A percentile compares a stretch with the other conserved stretches of the same genome.
These are phyloP conservation scores for Enteromius paludinosus DNA, from an alignment of 2,797 vertebrate species.

Conservation along the genomic window DNA sequence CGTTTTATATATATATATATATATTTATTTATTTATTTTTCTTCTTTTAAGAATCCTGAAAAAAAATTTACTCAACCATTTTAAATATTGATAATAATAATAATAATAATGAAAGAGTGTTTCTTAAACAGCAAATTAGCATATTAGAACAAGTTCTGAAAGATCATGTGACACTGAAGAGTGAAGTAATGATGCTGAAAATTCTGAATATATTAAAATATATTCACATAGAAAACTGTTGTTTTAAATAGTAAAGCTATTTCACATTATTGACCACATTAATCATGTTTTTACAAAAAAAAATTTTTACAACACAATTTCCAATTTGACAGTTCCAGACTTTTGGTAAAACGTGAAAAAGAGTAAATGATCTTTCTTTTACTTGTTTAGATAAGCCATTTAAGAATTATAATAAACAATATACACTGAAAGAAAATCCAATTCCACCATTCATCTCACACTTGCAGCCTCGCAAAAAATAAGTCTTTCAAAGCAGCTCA, in stretches of 20 bases:
- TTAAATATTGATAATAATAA: not conserved
- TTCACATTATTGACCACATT: not conserved
- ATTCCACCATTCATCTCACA: conserved; percentile 1
- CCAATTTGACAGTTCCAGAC: not conserved
- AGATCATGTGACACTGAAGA: no score
- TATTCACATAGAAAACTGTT: not conserved
- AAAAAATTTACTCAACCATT: no score
- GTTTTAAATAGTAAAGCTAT: no score
- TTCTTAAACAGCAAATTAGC: not conserved
- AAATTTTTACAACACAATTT: not conserved
- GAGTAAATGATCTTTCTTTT: not conserved
- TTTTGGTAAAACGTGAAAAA: not conserved
- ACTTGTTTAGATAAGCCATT: not conserved
- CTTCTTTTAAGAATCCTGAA: no score
- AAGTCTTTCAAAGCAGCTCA: conserved; percentile 6
- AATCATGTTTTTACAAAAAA: not conserved
- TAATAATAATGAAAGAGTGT: not conserved
- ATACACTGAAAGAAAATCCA: not conserved
- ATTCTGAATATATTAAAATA: no score
- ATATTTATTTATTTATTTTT: no score
- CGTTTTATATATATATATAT: no score
- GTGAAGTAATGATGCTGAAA: not conserved
- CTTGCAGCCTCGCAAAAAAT: not conserved
- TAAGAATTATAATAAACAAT: not conserved
- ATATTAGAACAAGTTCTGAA: not conserved